Conservation (phyloP, 2,888 invertebrate genomes). For the Drosophila ezoana region DNA sequence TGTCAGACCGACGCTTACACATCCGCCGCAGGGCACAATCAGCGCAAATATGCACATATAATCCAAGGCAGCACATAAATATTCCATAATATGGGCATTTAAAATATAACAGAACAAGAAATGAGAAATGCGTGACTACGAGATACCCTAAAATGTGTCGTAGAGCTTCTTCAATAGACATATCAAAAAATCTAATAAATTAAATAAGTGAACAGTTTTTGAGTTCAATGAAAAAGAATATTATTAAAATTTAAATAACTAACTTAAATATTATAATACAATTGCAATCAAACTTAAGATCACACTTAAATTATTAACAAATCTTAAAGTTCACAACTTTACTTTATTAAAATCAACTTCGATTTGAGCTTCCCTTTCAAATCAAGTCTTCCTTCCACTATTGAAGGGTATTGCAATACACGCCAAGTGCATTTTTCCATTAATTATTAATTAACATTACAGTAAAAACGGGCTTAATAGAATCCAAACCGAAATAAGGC, state of each 20-base stretch:
- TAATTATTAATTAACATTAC: slow-evolving; percentile 19
- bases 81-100: slow-evolving; percentile 43
- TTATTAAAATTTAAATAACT: too few relatives aligned
- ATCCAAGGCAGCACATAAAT: slow-evolving; percentile 55
- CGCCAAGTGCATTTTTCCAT: background rate
- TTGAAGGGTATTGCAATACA: background rate
- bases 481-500: slow-evolving; percentile 12
- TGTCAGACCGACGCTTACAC: slow-evolving; percentile 39
- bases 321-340: too few relatives aligned
- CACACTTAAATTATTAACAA: too few relatives aligned
- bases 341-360: too few relatives aligned
- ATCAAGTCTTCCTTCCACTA: too few relatives aligned
- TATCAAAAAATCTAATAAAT: background rate
- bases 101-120: slow-evolving; percentile 8
- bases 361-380: too few relatives aligned
- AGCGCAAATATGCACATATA: slow-evolving; percentile 58
- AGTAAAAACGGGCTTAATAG: slow-evolving; percentile 20
- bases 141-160: background rate
- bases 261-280: too few relatives aligned
- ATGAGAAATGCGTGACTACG: background rate
- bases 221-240: too few relatives aligned
- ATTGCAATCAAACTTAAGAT: too few relatives aligned
- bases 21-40: slow-evolving; percentile 59
- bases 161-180: background rate
- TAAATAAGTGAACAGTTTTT: too few relatives aligned